Percentiles rank a stretch among this genome's conserved stretches.
These are phyloP conservation scores for Drosophila pachea DNA, from an alignment of 1,140 invertebrate genomes.

Conservation along the genomic window DNA sequence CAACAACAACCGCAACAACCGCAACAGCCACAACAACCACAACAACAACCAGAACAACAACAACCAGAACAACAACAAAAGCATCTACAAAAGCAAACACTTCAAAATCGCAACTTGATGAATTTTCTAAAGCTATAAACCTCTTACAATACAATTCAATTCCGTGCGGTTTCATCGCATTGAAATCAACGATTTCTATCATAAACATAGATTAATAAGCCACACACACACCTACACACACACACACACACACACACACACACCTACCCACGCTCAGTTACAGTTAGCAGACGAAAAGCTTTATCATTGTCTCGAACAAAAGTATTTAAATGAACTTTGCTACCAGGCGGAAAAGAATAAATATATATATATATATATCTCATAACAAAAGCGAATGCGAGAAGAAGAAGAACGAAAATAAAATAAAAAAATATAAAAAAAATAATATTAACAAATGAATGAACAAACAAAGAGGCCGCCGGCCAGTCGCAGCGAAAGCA, in stretches of 20 bases:
- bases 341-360: slow-evolving; percentile 19
- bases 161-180: slow-evolving; percentile 30
- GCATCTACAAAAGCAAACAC: slow-evolving; percentile 12
- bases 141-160: slow-evolving; percentile 25
- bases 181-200: slow-evolving; percentile 30
- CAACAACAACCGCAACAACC: too few relatives aligned
- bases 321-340: slow-evolving; percentile 40
- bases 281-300: slow-evolving; percentile 49
- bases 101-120: slow-evolving; percentile 43
- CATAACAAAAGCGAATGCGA: slow-evolving; percentile 30
- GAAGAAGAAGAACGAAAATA: slow-evolving; percentile 22
- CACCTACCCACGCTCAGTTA: slow-evolving; percentile 20
- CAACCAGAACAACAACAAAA: slow-evolving; percentile 14
- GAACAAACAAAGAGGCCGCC: slow-evolving; percentile 25
- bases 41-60: slow-evolving; percentile 11
- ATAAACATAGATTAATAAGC: slow-evolving; percentile 13
- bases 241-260: neutral
- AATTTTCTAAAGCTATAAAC: slow-evolving; percentile 54
- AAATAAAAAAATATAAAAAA: slow-evolving; percentile 19
- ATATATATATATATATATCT: neutral
- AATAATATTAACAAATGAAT: slow-evolving; percentile 37
- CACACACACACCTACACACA: neutral
- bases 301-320: slow-evolving; percentile 51
- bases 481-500: too few relatives aligned
- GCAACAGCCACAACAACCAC: too few relatives aligned